Conservation (phyloP, 2,797 vertebrate species). For the Hozukius guyotensis region DNA sequence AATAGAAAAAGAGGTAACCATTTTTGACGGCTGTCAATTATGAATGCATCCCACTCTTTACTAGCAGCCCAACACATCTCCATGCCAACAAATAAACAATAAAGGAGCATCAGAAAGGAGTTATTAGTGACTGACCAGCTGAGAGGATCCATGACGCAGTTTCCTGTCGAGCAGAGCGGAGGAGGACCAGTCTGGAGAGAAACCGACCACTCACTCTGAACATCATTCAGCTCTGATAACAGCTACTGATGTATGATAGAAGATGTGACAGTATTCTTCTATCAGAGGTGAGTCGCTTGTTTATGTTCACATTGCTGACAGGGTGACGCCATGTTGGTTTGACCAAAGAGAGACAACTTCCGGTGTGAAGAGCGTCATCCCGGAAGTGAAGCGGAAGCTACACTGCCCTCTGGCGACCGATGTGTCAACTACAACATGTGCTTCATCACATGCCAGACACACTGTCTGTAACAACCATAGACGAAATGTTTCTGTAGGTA, state of each 20-base stretch:
- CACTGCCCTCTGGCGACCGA: conserved; percentile 64
- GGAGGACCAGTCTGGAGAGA: too few species aligned
- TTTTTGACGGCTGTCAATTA: too few species aligned
- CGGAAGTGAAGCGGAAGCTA: background rate
- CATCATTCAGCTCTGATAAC: background rate
- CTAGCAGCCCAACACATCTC: fast-evolving
- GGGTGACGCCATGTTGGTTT: conserved; percentile 75
- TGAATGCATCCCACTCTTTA: fast-evolving
- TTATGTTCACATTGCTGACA: conserved; percentile 57
- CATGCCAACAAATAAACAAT: background rate
- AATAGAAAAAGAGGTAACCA: too few species aligned
- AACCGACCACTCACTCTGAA: too few species aligned
- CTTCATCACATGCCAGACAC: too few species aligned
- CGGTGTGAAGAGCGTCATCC: conserved; percentile 47
- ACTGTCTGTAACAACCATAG: too few species aligned
- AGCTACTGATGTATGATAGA: fast-evolving
- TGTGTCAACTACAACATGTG: background rate
- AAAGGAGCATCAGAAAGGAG: fast-evolving
- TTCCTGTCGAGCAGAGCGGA: conserved; percentile 21
- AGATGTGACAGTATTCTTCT: fast-evolving
- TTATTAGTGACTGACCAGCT: conserved; percentile 63
- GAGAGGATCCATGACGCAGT: conserved; percentile 60
- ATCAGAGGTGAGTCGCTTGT: conserved; percentile 29
- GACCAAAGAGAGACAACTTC: conserved; percentile 49
- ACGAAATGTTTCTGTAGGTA: too few species aligned